Conservation (phyloP, 2,113 vertebrate species). For the Apteryx owenii region DNA sequence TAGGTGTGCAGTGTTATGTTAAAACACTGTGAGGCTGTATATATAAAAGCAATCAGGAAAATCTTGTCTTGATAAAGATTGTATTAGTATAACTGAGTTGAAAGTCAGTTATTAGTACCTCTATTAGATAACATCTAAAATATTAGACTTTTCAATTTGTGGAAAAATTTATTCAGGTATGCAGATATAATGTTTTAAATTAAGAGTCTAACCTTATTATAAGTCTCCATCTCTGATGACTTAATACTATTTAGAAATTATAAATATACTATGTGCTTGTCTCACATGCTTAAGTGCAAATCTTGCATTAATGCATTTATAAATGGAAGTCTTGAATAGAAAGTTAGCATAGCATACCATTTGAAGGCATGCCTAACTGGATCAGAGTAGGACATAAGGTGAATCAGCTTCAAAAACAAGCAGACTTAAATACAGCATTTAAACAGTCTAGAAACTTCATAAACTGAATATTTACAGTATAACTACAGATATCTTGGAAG, state of each 20-base stretch:
- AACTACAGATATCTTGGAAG: too few species aligned
- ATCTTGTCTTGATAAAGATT: not conserved
- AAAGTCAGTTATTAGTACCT: not conserved
- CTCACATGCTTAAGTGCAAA: not conserved
- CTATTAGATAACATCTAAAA: not conserved
- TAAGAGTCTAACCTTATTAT: not conserved
- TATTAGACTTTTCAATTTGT: not conserved
- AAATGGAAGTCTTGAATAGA: not conserved
- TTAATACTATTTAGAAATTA: not conserved
- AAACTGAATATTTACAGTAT: too few species aligned
- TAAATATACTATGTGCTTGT: not conserved
- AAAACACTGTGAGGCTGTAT: not conserved
- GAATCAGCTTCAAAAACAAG: not conserved
- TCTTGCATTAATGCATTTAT: not conserved
- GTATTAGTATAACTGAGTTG: not conserved
- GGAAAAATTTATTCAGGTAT: not conserved
- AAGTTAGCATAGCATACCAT: not conserved
- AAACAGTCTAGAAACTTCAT: too few species aligned
- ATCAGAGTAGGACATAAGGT: not conserved
- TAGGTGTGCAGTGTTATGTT: not conserved
- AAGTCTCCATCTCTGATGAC: not conserved
- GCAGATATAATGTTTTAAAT: not conserved
- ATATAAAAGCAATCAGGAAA: not conserved
- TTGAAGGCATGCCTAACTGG: not conserved
- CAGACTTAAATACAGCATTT: too few species aligned